These are phyloP conservation scores for Ceryle rudis DNA, from an alignment of 2,797 vertebrate species.

Conservation along the genomic window DNA sequence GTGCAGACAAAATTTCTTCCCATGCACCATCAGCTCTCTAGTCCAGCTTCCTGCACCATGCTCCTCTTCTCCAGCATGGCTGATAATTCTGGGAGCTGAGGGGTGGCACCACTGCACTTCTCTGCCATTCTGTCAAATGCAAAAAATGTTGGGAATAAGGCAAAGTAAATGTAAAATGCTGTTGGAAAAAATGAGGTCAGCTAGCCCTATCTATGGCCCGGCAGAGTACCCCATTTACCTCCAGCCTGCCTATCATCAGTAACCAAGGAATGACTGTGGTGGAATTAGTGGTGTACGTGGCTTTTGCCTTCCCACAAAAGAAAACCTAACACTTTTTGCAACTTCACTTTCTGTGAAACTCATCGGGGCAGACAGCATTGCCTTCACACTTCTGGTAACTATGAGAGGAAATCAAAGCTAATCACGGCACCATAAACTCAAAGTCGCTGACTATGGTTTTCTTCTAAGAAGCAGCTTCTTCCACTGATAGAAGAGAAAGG, in stretches of 20 bases:
- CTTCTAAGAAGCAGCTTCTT: not conserved
- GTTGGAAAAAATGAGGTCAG: not conserved
- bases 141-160: not conserved
- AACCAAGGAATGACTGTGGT: not conserved
- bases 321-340: not conserved
- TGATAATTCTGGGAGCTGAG: not conserved
- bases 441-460: not conserved
- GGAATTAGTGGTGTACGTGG: not conserved
- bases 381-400: not conserved
- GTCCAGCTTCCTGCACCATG: not conserved
- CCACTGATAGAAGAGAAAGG: not conserved
- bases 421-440: not conserved
- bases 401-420: conserved; percentile 8
- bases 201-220: not conserved
- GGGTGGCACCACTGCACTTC: not conserved
- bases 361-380: not conserved
- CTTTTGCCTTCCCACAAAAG: conserved; percentile 49
- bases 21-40: not conserved
- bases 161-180: not conserved
- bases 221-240: not conserved
- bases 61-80: not conserved
- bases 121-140: not conserved
- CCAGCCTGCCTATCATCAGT: not conserved
- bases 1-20: not conserved
- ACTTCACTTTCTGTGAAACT: not conserved